A percentile compares a stretch with the other conserved stretches of the same genome.
Evolutionary conservation across 2,113 vertebrate species (phyloP).

Genomic region (Cyprinodon brontotheroides): DNA sequence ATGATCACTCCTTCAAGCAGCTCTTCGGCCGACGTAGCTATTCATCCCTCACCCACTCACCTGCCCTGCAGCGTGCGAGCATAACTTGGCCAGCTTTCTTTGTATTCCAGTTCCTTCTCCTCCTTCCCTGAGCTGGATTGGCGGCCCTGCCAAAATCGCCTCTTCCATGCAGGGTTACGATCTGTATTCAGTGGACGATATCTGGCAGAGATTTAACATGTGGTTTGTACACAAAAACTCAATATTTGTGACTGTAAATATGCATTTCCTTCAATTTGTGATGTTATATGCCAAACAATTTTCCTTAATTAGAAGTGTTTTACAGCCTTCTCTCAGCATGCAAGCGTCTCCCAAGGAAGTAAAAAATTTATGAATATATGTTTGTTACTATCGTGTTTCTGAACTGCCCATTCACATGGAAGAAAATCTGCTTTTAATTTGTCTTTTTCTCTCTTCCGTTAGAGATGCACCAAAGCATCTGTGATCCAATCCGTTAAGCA

Average conservation of each 20-base stretch:
- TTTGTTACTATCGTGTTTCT: not conserved
- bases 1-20: not conserved
- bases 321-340: too few species aligned
- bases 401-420: too few species aligned
- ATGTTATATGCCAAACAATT: not conserved
- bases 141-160: constrained; percentile 88
- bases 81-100: constrained; percentile 88
- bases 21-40: constrained; percentile 1
- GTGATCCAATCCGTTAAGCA: too few species aligned
- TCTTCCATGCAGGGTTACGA: constrained; percentile 82
- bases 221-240: not conserved
- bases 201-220: constrained; percentile 59
- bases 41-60: constrained; percentile 64
- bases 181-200: constrained; percentile 84
- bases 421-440: too few species aligned
- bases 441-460: too few species aligned
- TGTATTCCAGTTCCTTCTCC: constrained; percentile 89
- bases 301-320: not conserved
- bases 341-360: not conserved
- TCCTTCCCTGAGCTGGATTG: constrained; percentile 87
- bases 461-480: too few species aligned
- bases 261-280: not conserved
- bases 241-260: not conserved
- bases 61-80: constrained; percentile 81
- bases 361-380: not conserved